Evolutionary conservation across 2,888 invertebrate species (phyloP), one percentile per base, ranked within the genome.

Genomic region (Gortyna flavago): DNA sequence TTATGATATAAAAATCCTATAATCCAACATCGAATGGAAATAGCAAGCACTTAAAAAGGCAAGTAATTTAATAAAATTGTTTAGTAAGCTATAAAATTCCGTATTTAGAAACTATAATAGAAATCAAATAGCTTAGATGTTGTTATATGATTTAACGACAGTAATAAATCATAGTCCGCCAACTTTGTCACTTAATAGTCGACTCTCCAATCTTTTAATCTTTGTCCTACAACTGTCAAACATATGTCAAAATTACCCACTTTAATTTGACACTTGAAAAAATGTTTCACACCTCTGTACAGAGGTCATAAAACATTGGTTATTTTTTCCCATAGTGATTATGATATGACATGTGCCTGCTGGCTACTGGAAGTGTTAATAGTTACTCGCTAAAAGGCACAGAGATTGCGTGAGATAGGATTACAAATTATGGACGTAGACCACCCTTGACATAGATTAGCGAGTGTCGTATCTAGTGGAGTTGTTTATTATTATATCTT

Each of bases 331-430:
- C 79, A 84, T 87, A 25, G 80, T 85, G 86, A 85, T 84, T 84
- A 85, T 86, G 90, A 59, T 66, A 66, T 48, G 77, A 77, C 67
- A 51, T 54, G 66, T 92, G 41, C 29, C n/a, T 41, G 68, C 16
- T 38, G 16, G 9, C 75, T 59, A 82, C 75, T 78, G 69, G 87
- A 90, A 87, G 91, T 89, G 80, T 91, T 87, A 84, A 76, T 85
- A 74, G 79, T 79, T 84, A 72, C 44, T 61, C 0, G 80, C 64
- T 84, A 77, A 72, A 84, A 85, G 83, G 59, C 66, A 41, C 59
- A 61, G 35, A 61, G 72, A 85, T 85, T 68, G 85, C 83, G 85
- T 85, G 85, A 67, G 83, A 77, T 85, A 83, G 44, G 51, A 65
- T 62, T 67, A 79, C 79, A 83, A 84, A 75, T 83, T 79, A 82